Base-by-base conservation (phyloP, 2,113 vertebrate species). In the Saccopteryx bilineata region DNA sequence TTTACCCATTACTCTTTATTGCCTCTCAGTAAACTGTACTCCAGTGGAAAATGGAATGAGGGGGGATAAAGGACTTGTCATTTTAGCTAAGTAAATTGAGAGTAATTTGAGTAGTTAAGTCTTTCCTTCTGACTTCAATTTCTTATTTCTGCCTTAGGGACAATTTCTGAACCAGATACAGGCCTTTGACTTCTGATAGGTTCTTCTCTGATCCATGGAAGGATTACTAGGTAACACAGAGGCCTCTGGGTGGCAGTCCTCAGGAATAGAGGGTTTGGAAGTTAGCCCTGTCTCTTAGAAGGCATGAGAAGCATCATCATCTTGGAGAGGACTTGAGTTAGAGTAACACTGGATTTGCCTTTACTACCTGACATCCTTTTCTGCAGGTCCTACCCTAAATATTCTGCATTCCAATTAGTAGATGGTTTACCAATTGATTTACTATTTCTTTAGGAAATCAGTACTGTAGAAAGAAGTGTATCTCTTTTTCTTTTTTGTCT, bases 1-100 rank as follows among this genome's bases (percentile, higher is more conserved):
- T 95, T 87, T 28, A 90, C 90, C n/a, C 48, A 21, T 90, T 87
- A 58, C 21, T 90, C 91, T 93, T 63, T 71, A 21, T 54, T 92
- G 24, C 69, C 14, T 91, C 8, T 94, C 58, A 90, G 50, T 60
- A 52, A 91, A 74, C 48, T 46, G 13, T n/a, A 54, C 31, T 69
- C 2, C 2, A 81, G 13, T 87, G 33, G 74, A 66, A 79, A 84
- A 85, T 74, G 85, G 39, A 80, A 50, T 58, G 60, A 82, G 60
- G 11, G 23, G 1, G 24, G 66, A 9, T 56, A 80, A 87, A 86
- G 14, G 10, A 81, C 48, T 91, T 90, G 61, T 89, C 58, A 26
- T 69, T 63, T 90, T 68, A 93, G 31, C 39, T 63, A 58, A 92
- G 33, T 63, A 68, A 3, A 50, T 63, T n/a, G n/a, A 96, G 76